Base-by-base conservation (phyloP, 2,888 invertebrate genomes). In the Tenthredo livida region DNA sequence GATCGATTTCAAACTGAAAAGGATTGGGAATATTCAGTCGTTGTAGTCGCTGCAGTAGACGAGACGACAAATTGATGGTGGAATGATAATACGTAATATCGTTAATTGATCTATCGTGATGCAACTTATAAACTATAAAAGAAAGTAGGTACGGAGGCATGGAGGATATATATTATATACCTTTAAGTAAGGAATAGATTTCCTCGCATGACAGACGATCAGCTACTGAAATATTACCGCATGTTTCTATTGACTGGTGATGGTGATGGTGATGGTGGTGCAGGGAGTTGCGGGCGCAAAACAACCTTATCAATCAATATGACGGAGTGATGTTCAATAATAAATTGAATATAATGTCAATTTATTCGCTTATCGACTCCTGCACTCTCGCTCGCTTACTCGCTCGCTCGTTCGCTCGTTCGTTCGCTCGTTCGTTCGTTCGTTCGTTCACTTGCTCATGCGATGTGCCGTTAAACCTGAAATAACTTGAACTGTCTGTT, bases 191-290 rank as follows among this genome's bases (percentile, higher is more conserved):
- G 78, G 78, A 78, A 78, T 78, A 61, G 61, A 78, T 78, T 78
- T 58, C 33, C 67, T 17, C 67, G 25, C 61, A 25, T 78, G 78
- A 78, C 78, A 58, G 65, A 83, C 67, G 47, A 83, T 83, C 82
- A 47, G 82, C 82, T 83, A 83, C 82, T 83, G 82, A 83, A 83
- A 83, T 83, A 83, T 67, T 83, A 37, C 82, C 37, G 78, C 33
- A 54, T 58, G 40, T 37, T 54, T 21, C 21, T 40, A 72, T 37
- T 33, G 72, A 65, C 29, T 25, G 21, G 65, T 25, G 21, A 29
- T 29, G 65, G 65, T 65, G 65, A 29, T 65, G 37, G 29, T 37
- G 25, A 25, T 75, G 47, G 47, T 29, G 78, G 12, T 40, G 58
- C 33, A 37, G 37, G 7, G 17, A 73, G 47, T 50, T 54, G 50